phyloP scores from a whole-genome alignment of 2,888 invertebrate species.

The Tricholauxania praeusta region DNA sequence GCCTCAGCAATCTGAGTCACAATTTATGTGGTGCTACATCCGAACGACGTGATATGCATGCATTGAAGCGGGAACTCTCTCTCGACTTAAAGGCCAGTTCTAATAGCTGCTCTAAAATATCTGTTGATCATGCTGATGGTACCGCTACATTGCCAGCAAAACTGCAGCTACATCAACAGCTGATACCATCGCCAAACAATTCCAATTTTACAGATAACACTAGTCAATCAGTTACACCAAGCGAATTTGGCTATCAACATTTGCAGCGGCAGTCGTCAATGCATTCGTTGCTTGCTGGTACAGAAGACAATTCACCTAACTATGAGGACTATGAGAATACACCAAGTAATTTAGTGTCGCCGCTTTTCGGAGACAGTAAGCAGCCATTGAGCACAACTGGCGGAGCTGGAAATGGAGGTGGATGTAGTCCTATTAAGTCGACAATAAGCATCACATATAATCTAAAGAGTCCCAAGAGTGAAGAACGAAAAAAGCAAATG shows the following conservation, averaged over 20 bases:
- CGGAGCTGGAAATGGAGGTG: neutral
- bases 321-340: slow-evolving; percentile 65
- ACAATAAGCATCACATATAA: slow-evolving; percentile 80
- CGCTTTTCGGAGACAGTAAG: slow-evolving; percentile 46
- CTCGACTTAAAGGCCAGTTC: slow-evolving; percentile 59
- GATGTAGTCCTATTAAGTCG: slow-evolving; percentile 74
- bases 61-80: slow-evolving; percentile 66
- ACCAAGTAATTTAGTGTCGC: slow-evolving; percentile 60
- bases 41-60: slow-evolving; percentile 65
- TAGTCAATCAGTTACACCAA: slow-evolving; percentile 68
- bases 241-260: slow-evolving; percentile 68
- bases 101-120: slow-evolving; percentile 49
- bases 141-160: slow-evolving; percentile 56
- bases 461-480: slow-evolving; percentile 71
- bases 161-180: slow-evolving; percentile 43
- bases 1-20: neutral
- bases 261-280: slow-evolving; percentile 66
- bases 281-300: slow-evolving; percentile 64
- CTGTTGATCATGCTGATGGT: slow-evolving; percentile 51
- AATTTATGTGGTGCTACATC: slow-evolving; percentile 36
- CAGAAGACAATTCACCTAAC: slow-evolving; percentile 65
- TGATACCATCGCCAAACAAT: slow-evolving; percentile 63
- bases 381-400: slow-evolving; percentile 51
- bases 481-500: slow-evolving; percentile 67
- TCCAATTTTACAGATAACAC: slow-evolving; percentile 67